Conservation (phyloP, 1,140 invertebrate species). For the Achroia grisella region DNA sequence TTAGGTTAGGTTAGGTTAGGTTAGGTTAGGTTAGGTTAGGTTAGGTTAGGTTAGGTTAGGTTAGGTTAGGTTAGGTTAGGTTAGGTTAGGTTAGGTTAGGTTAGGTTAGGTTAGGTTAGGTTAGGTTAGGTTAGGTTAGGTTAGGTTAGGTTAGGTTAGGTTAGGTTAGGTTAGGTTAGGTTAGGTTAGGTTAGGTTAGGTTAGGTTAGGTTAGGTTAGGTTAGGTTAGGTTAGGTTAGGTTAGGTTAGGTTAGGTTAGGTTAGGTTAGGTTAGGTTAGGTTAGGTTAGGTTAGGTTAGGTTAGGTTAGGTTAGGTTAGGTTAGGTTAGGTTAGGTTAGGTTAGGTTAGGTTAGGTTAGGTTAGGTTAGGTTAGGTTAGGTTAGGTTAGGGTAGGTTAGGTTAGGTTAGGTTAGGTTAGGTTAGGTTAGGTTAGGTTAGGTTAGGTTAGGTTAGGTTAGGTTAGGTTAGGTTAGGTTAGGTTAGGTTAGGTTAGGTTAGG, state of each 20-base stretch:
- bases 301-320: conserved; percentile 5
- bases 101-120: too few relatives aligned
- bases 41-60: too few relatives aligned
- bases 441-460: conserved; percentile 15
- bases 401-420: conserved; percentile 23
- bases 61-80: too few relatives aligned
- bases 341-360: conserved; percentile 17
- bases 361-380: conserved; percentile 24
- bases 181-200: too few relatives aligned
- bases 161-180: too few relatives aligned
- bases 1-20: too few relatives aligned
- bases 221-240: conserved; percentile 1
- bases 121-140: too few relatives aligned
- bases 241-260: conserved; percentile 14
- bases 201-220: conserved; percentile 1
- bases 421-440: conserved; percentile 13
- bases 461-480: conserved; percentile 20
- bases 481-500: conserved; percentile 19
- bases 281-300: conserved; percentile 1
- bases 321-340: conserved; percentile 1
- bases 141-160: too few relatives aligned
- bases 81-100: too few relatives aligned
- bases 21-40: too few relatives aligned
- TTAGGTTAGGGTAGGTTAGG: too few relatives aligned
- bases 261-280: background rate